Evolutionary conservation across 1,140 invertebrate species (phyloP).

Genomic region (Magallana ariakensis): DNA sequence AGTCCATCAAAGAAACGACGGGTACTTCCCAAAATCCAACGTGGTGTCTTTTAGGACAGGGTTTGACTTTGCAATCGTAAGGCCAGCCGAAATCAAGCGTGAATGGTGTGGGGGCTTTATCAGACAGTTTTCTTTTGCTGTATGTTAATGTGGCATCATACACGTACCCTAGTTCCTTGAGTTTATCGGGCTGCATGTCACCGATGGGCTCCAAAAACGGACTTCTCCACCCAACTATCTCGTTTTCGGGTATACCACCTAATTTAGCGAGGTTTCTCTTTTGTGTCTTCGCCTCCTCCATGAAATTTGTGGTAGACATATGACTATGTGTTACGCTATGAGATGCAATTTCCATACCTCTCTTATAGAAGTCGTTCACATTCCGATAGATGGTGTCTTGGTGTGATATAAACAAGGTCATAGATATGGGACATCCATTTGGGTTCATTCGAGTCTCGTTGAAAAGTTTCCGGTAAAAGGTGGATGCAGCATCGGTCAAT

Average conservation of each 20-base stretch:
- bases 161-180: conserved; percentile 63
- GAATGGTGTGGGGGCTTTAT: conserved; percentile 66
- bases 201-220: conserved; percentile 68
- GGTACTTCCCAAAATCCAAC: conserved; percentile 72
- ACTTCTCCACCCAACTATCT: conserved; percentile 69
- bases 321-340: conserved; percentile 86
- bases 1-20: conserved; percentile 67
- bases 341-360: conserved; percentile 91
- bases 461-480: conserved; percentile 68
- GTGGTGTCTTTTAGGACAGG: conserved; percentile 64
- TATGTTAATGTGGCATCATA: conserved; percentile 70
- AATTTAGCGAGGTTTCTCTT: conserved; percentile 63
- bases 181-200: conserved; percentile 63
- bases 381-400: conserved; percentile 90
- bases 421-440: conserved; percentile 89
- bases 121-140: conserved; percentile 60
- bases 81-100: conserved; percentile 69
- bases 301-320: conserved; percentile 61
- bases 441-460: conserved; percentile 85
- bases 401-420: conserved; percentile 91
- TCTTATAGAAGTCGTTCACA: conserved; percentile 89
- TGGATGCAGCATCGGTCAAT: conserved; percentile 61
- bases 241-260: conserved; percentile 62
- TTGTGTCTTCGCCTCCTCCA: conserved; percentile 61
- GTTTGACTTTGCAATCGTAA: conserved; percentile 65